phyloP scores from a whole-genome alignment of 1,140 invertebrate species.

The Aphis craccivora region DNA sequence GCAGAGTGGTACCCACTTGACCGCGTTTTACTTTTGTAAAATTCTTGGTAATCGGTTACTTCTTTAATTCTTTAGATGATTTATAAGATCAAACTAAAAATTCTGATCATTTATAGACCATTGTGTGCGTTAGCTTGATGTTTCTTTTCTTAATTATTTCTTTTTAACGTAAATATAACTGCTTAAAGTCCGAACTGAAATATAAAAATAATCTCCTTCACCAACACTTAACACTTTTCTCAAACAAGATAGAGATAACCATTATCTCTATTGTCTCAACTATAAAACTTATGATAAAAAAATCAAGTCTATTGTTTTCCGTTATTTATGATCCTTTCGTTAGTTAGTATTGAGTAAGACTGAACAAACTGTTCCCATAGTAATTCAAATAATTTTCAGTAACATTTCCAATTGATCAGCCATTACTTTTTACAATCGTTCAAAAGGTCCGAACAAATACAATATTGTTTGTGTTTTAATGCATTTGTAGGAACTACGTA shows the following conservation, averaged over 20 bases:
- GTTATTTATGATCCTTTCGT: background rate
- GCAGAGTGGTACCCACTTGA: too few species aligned
- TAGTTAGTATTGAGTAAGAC: background rate
- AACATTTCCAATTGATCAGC: background rate
- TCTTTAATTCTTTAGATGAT: background rate
- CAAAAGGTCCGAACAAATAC: background rate
- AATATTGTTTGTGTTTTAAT: too few species aligned
- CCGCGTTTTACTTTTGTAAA: background rate
- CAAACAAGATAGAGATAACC: background rate
- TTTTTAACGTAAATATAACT: background rate
- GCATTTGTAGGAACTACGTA: background rate
- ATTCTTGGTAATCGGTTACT: background rate
- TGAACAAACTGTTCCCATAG: background rate
- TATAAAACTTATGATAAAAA: background rate
- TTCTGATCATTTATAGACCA: background rate
- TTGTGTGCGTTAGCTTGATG: background rate
- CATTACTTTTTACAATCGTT: background rate
- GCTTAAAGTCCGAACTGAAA: background rate
- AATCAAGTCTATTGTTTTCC: slow-evolving; percentile 4
- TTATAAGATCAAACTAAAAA: background rate
- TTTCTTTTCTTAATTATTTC: background rate
- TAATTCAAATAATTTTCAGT: background rate
- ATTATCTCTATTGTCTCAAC: background rate
- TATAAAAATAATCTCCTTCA: background rate
- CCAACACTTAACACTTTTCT: background rate